A percentile compares a stretch with the other conserved stretches of the same genome.
Evolutionary conservation across 2,888 invertebrate genomes (phyloP).

Genomic region (Muscina levida): DNA sequence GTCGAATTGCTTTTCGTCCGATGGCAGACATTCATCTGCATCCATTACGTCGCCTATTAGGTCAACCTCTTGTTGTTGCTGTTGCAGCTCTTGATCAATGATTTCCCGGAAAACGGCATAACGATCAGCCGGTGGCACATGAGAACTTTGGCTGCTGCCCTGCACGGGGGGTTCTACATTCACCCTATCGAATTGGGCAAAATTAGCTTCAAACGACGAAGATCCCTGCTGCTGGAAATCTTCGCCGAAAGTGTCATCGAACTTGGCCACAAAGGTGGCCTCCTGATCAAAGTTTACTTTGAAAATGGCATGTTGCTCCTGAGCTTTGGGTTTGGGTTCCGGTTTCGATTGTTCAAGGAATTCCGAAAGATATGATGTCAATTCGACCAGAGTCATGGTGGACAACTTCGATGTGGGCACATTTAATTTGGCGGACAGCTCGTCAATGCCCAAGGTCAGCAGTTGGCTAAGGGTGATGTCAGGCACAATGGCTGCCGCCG

Average conservation of each 20-base stretch:
- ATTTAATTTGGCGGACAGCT: slow-evolving; percentile 87
- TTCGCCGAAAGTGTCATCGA: slow-evolving; percentile 85
- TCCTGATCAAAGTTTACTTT: slow-evolving; percentile 79
- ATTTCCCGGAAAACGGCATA: slow-evolving; percentile 94
- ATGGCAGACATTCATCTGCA: background rate
- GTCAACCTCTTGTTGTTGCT: slow-evolving; percentile 79
- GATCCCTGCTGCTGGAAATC: slow-evolving; percentile 68
- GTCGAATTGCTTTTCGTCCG: slow-evolving; percentile 47
- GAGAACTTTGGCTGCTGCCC: slow-evolving; percentile 61
- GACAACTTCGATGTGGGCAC: slow-evolving; percentile 90
- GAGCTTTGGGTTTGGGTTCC: slow-evolving; percentile 40
- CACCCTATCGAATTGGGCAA: slow-evolving; percentile 82
- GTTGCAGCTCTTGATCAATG: slow-evolving; percentile 87
- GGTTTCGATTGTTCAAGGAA: slow-evolving; percentile 80
- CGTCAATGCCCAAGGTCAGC: slow-evolving; percentile 89
- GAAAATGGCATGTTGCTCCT: slow-evolving; percentile 72
- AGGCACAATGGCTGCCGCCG: slow-evolving; percentile 71
- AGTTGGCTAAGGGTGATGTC: slow-evolving; percentile 92
- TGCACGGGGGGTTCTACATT: slow-evolving; percentile 68
- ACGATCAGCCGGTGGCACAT: slow-evolving; percentile 85
- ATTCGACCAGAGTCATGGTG: slow-evolving; percentile 92
- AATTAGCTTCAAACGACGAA: slow-evolving; percentile 84
- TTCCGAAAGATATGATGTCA: slow-evolving; percentile 89
- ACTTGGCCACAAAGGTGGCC: slow-evolving; percentile 81
- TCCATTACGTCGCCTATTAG: slow-evolving; percentile 73